Percentiles rank a stretch among this genome's conserved stretches.
Evolutionary conservation across 1,140 invertebrate genomes (phyloP).

Genomic region (Archegozetes longisetosus): DNA sequence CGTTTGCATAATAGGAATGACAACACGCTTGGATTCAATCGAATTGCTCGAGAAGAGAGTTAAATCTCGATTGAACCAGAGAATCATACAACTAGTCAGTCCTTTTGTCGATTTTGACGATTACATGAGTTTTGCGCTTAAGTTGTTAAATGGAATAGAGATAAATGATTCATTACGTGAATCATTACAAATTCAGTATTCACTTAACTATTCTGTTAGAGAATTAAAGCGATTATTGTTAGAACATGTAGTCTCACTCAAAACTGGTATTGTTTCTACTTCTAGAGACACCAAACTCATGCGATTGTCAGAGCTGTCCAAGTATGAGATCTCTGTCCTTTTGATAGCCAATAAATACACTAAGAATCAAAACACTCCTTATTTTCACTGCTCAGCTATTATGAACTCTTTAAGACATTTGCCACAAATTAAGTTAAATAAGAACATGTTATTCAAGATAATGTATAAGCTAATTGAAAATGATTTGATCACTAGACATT

Average conservation of each 20-base stretch:
- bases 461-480: not conserved
- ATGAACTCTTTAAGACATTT: not conserved
- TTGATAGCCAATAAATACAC: not conserved
- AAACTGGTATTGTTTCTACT: not conserved
- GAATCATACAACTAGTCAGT: not conserved
- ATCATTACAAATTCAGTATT: not conserved
- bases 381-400: not conserved
- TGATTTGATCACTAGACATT: not conserved
- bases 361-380: not conserved
- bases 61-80: constrained; percentile 3
- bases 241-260: not conserved
- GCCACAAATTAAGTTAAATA: not conserved
- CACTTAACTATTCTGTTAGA: not conserved
- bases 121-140: not conserved
- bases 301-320: not conserved
- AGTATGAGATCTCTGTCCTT: not conserved
- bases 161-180: not conserved
- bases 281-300: not conserved
- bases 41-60: constrained; percentile 10
- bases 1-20: constrained; percentile 11
- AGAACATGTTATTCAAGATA: not conserved
- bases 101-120: constrained; percentile 4
- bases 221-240: not conserved
- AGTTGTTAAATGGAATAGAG: not conserved
- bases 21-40: constrained; percentile 5